Conservation (phyloP, 2,113 vertebrate species). For the Chionodraco myersi region DNA sequence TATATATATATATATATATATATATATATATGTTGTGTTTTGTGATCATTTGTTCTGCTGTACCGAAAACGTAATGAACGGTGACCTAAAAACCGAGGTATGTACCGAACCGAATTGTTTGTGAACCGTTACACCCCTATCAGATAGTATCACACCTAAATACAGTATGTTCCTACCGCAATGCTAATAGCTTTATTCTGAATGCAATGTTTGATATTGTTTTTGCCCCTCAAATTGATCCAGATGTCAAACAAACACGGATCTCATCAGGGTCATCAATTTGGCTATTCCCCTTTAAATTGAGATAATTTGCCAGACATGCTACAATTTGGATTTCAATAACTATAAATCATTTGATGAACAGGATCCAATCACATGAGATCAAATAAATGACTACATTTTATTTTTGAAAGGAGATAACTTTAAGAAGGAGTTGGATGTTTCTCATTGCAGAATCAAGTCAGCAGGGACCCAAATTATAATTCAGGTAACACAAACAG, state of each 20-base stretch:
- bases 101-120: too few species aligned
- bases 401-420: neutral
- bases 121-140: too few species aligned
- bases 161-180: neutral
- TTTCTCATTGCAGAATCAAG: neutral
- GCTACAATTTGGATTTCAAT: neutral
- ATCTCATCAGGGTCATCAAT: constrained; percentile 26
- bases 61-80: too few species aligned
- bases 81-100: too few species aligned
- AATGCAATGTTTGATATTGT: constrained; percentile 11
- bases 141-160: constrained; percentile 9
- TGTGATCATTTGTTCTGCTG: too few species aligned
- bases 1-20: too few species aligned
- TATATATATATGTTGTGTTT: too few species aligned
- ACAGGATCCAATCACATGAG: neutral
- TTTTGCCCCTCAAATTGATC: constrained; percentile 17
- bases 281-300: constrained; percentile 4
- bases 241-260: neutral
- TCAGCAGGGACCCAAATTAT: constrained; percentile 15
- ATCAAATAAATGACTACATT: neutral
- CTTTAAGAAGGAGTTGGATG: neutral
- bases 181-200: neutral
- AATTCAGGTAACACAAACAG: constrained; percentile 20
- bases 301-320: constrained; percentile 11
- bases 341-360: neutral